These are phyloP conservation scores for Euzetes globulus DNA, from an alignment of 2,888 invertebrate species.

Conservation along the genomic window DNA sequence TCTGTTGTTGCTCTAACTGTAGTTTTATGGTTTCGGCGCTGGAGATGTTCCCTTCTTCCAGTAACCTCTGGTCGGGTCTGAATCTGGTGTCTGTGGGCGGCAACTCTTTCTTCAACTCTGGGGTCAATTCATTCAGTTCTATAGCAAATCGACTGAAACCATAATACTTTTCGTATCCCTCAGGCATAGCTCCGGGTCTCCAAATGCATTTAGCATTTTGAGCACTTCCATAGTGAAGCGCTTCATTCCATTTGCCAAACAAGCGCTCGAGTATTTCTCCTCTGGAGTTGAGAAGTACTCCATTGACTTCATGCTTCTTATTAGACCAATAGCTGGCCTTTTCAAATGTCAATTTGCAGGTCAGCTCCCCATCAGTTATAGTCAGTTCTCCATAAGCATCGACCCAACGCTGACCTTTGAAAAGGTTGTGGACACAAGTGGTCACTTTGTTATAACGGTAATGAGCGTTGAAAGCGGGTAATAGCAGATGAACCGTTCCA, in stretches of 20 bases:
- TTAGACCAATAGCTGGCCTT: conserved; percentile 73
- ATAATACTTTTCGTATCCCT: conserved; percentile 69
- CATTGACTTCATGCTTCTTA: conserved; percentile 67
- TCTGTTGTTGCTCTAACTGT: conserved; percentile 63
- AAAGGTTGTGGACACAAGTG: conserved; percentile 74
- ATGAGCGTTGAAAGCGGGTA: conserved; percentile 46
- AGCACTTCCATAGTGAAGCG: conserved; percentile 64
- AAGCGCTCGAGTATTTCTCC: conserved; percentile 57
- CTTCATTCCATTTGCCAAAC: conserved; percentile 75
- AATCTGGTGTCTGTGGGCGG: conserved; percentile 70
- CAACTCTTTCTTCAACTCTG: conserved; percentile 55
- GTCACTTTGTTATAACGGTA: conserved; percentile 75
- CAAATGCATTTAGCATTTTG: conserved; percentile 66
- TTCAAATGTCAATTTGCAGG: conserved; percentile 68
- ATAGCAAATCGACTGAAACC: conserved; percentile 77
- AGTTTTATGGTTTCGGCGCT: conserved; percentile 64
- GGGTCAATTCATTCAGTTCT: conserved; percentile 69
- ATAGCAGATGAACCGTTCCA: conserved; percentile 58
- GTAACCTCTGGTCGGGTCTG: conserved; percentile 65
- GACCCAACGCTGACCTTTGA: conserved; percentile 74
- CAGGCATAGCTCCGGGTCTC: conserved; percentile 72
- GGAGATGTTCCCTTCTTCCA: conserved; percentile 66
- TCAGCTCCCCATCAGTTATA: conserved; percentile 56
- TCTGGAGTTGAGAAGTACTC: conserved; percentile 54
- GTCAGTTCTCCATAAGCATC: conserved; percentile 77